Evolutionary conservation across 2,113 vertebrate genomes (phyloP).

Genomic region (Aix galericulata): DNA sequence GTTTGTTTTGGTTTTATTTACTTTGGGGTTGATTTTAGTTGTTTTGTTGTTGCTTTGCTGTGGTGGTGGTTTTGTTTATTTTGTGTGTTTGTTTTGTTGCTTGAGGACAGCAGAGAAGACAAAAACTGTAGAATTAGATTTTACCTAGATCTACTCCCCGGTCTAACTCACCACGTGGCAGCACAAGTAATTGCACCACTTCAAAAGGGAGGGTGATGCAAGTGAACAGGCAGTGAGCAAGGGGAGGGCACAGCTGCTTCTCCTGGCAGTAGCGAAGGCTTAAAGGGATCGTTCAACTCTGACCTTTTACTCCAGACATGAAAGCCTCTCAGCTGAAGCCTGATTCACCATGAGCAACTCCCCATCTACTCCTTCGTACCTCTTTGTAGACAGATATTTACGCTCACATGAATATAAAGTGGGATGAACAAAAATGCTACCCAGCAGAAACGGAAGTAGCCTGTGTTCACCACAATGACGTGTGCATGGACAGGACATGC

Average conservation of each 20-base stretch:
- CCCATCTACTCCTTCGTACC: background rate
- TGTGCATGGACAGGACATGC: no score
- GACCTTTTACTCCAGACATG: constrained; percentile 1
- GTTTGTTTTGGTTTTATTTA: background rate
- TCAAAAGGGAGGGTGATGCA: background rate
- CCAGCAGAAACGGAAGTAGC: background rate
- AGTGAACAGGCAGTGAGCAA: background rate
- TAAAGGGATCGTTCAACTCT: background rate
- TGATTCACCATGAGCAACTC: background rate
- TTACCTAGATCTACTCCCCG: background rate
- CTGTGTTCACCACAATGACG: background rate
- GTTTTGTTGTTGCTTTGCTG: no score
- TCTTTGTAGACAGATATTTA: background rate
- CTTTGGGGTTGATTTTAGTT: background rate
- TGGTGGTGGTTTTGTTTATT: background rate
- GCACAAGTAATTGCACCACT: background rate
- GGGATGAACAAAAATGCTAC: background rate
- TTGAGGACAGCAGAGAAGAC: background rate
- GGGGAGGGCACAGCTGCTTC: background rate
- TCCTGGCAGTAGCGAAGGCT: background rate
- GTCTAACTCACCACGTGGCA: background rate
- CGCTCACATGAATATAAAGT: background rate
- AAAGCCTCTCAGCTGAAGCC: background rate
- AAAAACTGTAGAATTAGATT: background rate
- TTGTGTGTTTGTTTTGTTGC: background rate